A percentile compares a stretch with the other conserved stretches of the same genome.
These are phyloP conservation scores for Epicampocera succincta DNA, from an alignment of 2,888 invertebrate species.

Conservation along the genomic window DNA sequence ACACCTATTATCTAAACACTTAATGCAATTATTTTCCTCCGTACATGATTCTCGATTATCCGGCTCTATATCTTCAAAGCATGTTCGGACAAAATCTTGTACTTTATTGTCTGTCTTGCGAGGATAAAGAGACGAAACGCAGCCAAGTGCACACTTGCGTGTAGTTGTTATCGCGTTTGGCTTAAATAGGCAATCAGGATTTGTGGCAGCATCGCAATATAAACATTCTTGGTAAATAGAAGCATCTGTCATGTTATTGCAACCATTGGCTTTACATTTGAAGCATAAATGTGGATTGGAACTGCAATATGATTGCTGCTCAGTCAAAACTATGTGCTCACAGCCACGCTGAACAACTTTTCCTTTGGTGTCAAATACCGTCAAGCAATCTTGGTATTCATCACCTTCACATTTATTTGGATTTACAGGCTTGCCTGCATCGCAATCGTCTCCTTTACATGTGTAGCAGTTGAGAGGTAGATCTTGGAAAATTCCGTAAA, in stretches of 20 bases:
- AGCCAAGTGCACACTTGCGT: conserved; percentile 71
- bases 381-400: conserved; percentile 70
- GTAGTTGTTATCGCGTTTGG: conserved; percentile 38
- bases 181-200: conserved; percentile 68
- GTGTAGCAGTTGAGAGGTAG: conserved; percentile 72
- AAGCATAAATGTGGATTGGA: conserved; percentile 70
- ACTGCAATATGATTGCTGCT: conserved; percentile 65
- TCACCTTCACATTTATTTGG: conserved; percentile 68
- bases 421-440: conserved; percentile 10
- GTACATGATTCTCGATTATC: conserved; percentile 69
- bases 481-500: conserved; percentile 71
- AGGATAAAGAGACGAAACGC: conserved; percentile 70
- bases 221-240: conserved; percentile 64
- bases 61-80: conserved; percentile 71
- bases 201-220: conserved; percentile 69
- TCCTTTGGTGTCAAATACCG: conserved; percentile 67
- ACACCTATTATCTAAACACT: conserved; percentile 66
- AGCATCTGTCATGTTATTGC: conserved; percentile 67
- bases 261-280: conserved; percentile 72
- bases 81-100: conserved; percentile 70
- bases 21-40: conserved; percentile 62
- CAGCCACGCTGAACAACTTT: conserved; percentile 71
- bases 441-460: conserved; percentile 66
- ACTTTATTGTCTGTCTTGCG: conserved; percentile 56
- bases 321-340: conserved; percentile 52